These are phyloP conservation scores for Leptinotarsa defecta DNA, from an alignment of 1,140 invertebrate genomes.

Conservation along the genomic window DNA sequence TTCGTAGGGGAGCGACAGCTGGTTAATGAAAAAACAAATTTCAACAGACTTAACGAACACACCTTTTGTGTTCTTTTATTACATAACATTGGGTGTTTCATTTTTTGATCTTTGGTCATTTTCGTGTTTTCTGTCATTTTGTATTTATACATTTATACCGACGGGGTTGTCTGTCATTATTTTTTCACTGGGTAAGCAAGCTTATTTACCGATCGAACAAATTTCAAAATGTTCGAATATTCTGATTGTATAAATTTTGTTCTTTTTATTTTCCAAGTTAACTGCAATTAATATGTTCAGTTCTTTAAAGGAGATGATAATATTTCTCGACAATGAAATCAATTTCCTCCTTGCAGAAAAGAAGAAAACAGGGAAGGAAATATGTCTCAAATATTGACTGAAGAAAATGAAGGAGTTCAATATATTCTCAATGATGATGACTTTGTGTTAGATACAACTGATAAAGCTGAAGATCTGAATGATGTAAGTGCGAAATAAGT, in stretches of 20 bases:
- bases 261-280: slow-evolving; percentile 10
- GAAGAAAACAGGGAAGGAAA: neutral
- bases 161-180: slow-evolving; percentile 12
- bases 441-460: slow-evolving; percentile 11
- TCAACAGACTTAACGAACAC: no score
- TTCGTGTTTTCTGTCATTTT: slow-evolving; percentile 3
- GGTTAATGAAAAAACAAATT: no score
- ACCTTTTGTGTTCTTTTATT: no score
- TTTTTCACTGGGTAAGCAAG: slow-evolving; percentile 9
- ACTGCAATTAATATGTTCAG: neutral
- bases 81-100: no score
- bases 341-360: slow-evolving; percentile 4
- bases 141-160: slow-evolving; percentile 14
- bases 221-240: slow-evolving; percentile 27
- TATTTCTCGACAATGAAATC: neutral
- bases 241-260: neutral
- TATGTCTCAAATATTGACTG: slow-evolving; percentile 18
- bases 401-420: slow-evolving; percentile 18
- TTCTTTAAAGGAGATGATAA: neutral
- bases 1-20: no score
- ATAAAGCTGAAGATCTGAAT: slow-evolving; percentile 2
- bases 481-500: slow-evolving; percentile 22
- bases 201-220: slow-evolving; percentile 40
- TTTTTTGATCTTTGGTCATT: no score
- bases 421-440: slow-evolving; percentile 18